These are phyloP conservation scores for Meleagris gallopavo DNA, from an alignment of 2,113 vertebrate genomes.

Conservation along the genomic window DNA sequence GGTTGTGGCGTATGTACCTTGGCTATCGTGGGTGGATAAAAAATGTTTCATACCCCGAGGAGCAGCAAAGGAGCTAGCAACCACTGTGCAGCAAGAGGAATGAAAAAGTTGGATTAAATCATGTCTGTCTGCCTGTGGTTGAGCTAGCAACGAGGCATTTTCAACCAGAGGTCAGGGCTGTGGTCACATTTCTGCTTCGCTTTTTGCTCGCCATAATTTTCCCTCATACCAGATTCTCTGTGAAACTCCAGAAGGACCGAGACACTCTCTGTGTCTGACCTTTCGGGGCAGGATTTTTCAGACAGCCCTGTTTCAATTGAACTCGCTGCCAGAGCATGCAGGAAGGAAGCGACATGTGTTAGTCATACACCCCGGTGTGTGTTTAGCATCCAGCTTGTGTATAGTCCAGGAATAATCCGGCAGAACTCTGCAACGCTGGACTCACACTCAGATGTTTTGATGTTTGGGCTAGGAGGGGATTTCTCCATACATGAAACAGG, in stretches of 20 bases:
- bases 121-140: conserved; percentile 73
- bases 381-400: conserved; percentile 58
- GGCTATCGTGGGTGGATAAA: conserved; percentile 46
- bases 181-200: conserved; percentile 67
- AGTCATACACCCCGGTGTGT: conserved; percentile 63
- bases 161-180: conserved; percentile 71
- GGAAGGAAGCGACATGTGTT: conserved; percentile 81
- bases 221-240: conserved; percentile 58
- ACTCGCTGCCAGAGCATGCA: conserved; percentile 63
- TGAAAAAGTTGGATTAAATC: conserved; percentile 70
- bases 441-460: conserved; percentile 40
- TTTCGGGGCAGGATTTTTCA: conserved; percentile 66
- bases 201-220: conserved; percentile 65
- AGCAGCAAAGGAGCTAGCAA: background rate
- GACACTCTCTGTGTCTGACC: conserved; percentile 60
- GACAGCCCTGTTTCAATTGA: conserved; percentile 66
- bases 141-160: conserved; percentile 68
- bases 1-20: conserved; percentile 38
- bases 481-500: conserved; percentile 61
- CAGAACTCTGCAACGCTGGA: conserved; percentile 43
- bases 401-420: conserved; percentile 42
- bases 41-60: conserved; percentile 15
- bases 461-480: conserved; percentile 51
- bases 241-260: conserved; percentile 57
- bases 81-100: background rate